phyloP scores from a whole-genome alignment of 2,113 vertebrate genomes.

The Laterallus jamaicensis region DNA sequence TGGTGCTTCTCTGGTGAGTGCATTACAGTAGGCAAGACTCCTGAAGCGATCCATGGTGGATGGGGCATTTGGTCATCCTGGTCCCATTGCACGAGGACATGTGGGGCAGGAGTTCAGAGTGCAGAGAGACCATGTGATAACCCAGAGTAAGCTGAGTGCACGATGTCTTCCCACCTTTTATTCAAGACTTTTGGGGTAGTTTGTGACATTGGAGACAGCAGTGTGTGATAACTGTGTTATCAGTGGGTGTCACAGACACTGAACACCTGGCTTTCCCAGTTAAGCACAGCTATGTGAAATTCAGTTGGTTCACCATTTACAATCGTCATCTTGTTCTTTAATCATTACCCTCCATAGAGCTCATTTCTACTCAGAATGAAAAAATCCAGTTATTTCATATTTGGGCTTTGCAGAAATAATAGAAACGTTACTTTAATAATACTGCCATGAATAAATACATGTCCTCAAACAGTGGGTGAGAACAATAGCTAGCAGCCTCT shows the following conservation, averaged over 20 bases:
- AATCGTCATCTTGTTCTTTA: not conserved
- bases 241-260: not conserved
- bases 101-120: conserved; percentile 89
- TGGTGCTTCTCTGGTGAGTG: conserved; percentile 97
- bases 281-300: not conserved
- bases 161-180: not conserved
- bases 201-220: not conserved
- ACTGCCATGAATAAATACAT: not conserved
- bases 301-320: not conserved
- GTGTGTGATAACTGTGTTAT: not conserved
- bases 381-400: not conserved
- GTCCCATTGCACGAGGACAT: conserved; percentile 95
- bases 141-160: conserved; percentile 85
- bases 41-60: conserved; percentile 88
- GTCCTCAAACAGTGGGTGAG: not conserved
- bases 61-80: conserved; percentile 93
- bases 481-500: not conserved
- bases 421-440: not conserved
- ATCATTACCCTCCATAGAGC: not conserved
- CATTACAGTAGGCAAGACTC: conserved; percentile 92
- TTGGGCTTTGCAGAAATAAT: not conserved
- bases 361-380: not conserved
- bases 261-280: not conserved
- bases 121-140: conserved; percentile 90
- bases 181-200: not conserved